Conservation (phyloP, 2,888 invertebrate species). For the Dyspetes luteomarginatus region DNA sequence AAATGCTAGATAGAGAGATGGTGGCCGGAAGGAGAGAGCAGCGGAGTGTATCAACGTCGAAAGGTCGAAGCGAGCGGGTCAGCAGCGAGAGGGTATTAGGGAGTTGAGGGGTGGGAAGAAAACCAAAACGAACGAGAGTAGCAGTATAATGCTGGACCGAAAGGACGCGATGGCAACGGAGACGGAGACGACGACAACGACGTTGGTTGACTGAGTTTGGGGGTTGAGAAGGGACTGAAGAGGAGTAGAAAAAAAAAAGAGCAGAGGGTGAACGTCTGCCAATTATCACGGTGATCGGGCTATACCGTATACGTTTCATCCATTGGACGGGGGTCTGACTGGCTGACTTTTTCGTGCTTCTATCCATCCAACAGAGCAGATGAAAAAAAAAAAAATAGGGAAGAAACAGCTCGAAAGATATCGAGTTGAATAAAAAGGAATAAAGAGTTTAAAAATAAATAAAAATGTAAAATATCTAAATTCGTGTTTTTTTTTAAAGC, state of each 20-base stretch:
- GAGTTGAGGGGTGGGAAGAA: slow-evolving; percentile 2
- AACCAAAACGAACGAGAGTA: slow-evolving; percentile 27
- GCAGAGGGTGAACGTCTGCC: slow-evolving; percentile 50
- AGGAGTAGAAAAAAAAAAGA: not conserved
- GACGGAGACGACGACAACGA: slow-evolving; percentile 19
- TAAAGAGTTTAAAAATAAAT: slow-evolving; percentile 1
- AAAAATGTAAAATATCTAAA: slow-evolving; percentile 39
- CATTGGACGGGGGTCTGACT: slow-evolving; percentile 30
- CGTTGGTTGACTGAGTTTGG: slow-evolving; percentile 6
- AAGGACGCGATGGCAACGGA: not conserved
- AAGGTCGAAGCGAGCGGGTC: slow-evolving; percentile 46
- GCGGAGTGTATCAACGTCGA: slow-evolving; percentile 50
- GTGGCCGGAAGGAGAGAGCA: slow-evolving; percentile 18
- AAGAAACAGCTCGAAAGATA: slow-evolving; percentile 6
- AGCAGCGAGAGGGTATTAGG: slow-evolving; percentile 28
- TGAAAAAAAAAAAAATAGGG: slow-evolving; percentile 13
- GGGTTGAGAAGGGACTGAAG: slow-evolving; percentile 30
- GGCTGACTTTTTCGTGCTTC: slow-evolving; percentile 12
- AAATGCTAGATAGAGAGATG: slow-evolving; percentile 29
- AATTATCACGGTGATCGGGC: slow-evolving; percentile 63
- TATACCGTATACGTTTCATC: slow-evolving; percentile 36
- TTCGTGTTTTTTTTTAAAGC: slow-evolving; percentile 38
- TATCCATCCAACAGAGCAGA: slow-evolving; percentile 18
- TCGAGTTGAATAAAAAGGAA: not conserved
- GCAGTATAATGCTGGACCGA: slow-evolving; percentile 2